Evolutionary conservation across 1,140 invertebrate genomes (phyloP).

Genomic region (Eurosta solidaginis): DNA sequence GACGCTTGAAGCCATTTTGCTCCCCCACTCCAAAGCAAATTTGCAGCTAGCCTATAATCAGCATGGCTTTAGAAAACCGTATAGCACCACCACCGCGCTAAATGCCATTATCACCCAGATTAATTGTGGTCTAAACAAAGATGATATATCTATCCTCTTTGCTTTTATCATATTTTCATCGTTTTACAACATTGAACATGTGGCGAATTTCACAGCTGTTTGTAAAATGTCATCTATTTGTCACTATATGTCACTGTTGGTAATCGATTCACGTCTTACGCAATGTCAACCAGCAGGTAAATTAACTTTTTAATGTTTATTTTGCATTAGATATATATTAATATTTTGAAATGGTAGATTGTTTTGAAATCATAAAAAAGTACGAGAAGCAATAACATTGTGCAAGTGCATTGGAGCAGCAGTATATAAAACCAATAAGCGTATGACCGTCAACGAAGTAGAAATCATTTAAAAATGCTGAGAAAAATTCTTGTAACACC

Average conservation of each 20-base stretch:
- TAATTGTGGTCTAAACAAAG: too few relatives aligned
- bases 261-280: conserved; percentile 6
- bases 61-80: too few relatives aligned
- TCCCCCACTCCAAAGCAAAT: too few relatives aligned
- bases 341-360: background rate
- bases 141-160: too few relatives aligned
- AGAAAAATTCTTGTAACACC: conserved; percentile 38
- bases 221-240: background rate
- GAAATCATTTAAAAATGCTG: conserved; percentile 41
- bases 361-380: background rate
- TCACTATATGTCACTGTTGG: background rate
- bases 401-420: background rate
- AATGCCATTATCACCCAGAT: too few relatives aligned
- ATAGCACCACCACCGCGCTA: too few relatives aligned
- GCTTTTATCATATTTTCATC: background rate
- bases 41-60: too few relatives aligned
- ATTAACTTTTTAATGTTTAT: background rate
- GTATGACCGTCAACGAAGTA: background rate
- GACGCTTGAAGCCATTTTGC: too few relatives aligned
- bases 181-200: too few relatives aligned
- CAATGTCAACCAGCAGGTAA: conserved; percentile 6
- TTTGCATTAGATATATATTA: background rate
- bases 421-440: background rate
- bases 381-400: background rate
- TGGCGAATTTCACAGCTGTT: conserved; percentile 21